These are phyloP conservation scores for Aythya baeri DNA, from an alignment of 2,113 vertebrate genomes.

Conservation along the genomic window DNA sequence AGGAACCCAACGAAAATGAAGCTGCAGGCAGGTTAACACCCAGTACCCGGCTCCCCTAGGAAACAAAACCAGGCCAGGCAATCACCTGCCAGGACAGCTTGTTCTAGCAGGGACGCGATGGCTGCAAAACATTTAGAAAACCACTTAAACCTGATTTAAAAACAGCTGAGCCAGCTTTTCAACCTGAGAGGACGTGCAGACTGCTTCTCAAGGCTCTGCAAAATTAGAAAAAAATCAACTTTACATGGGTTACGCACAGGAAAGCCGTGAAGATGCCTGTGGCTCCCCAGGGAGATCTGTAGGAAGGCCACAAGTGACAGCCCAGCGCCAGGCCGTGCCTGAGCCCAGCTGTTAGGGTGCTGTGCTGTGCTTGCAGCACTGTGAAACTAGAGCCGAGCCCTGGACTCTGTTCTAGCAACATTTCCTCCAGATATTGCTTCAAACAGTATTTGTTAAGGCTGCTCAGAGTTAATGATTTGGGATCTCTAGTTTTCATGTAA, in stretches of 20 bases:
- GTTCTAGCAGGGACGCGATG: background rate
- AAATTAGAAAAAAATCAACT: background rate
- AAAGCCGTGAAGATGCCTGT: background rate
- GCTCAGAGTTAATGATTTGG: constrained; percentile 29
- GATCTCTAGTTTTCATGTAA: constrained; percentile 22
- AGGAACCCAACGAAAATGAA: background rate
- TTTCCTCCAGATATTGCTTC: background rate
- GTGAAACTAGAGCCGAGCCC: background rate
- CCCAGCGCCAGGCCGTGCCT: background rate
- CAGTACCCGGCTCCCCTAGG: background rate
- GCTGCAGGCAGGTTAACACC: background rate
- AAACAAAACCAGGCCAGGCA: background rate
- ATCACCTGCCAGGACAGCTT: background rate
- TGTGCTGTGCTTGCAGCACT: no score
- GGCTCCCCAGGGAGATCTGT: background rate
- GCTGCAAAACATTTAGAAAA: constrained; percentile 9
- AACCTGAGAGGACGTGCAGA: background rate
- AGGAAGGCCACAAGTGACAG: background rate
- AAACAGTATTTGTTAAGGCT: background rate
- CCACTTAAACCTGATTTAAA: constrained; percentile 1
- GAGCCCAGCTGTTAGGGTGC: background rate
- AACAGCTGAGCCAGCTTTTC: constrained; percentile 23
- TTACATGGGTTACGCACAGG: background rate
- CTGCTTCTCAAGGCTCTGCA: background rate
- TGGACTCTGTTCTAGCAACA: background rate